phyloP scores from a whole-genome alignment of 2,113 vertebrate genomes.

The Hiodon alosoides region DNA sequence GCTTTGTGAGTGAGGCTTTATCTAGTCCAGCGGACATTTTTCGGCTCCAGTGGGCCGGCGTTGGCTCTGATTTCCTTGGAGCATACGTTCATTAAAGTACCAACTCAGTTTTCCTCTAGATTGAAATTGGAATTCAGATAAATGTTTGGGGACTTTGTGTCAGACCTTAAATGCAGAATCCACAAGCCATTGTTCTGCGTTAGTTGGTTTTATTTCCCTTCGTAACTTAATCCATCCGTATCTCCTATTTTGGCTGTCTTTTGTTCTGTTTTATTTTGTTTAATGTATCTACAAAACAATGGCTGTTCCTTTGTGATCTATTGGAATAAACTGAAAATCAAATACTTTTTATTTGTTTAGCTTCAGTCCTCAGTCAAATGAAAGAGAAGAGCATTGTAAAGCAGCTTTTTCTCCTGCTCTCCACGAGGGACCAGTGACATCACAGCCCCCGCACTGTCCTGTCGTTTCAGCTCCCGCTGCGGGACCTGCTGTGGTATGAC shows the following conservation, averaged over 20 bases:
- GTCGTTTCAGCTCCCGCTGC: too few species aligned
- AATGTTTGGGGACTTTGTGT: neutral
- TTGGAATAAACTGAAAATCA: neutral
- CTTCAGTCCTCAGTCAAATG: too few species aligned
- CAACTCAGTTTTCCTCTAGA: neutral
- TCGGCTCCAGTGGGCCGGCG: neutral
- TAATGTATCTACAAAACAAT: neutral
- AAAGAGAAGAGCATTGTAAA: neutral
- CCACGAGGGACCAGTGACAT: neutral
- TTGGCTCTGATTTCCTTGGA: slow-evolving; percentile 5
- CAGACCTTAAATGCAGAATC: neutral
- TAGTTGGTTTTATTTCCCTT: slow-evolving; percentile 2
- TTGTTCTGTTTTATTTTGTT: neutral
- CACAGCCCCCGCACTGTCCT: neutral
- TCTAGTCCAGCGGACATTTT: neutral
- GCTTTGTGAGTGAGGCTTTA: neutral
- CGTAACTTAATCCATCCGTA: neutral
- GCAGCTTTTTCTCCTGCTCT: neutral
- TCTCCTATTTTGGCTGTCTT: neutral
- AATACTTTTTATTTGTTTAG: too few species aligned
- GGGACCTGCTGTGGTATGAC: slow-evolving; percentile 25
- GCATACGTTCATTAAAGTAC: slow-evolving; percentile 2
- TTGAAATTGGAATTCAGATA: slow-evolving; percentile 8
- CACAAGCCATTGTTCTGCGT: neutral
- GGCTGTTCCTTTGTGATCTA: neutral